Conservation (phyloP, 2,888 invertebrate species). For the Rutpela maculata region DNA sequence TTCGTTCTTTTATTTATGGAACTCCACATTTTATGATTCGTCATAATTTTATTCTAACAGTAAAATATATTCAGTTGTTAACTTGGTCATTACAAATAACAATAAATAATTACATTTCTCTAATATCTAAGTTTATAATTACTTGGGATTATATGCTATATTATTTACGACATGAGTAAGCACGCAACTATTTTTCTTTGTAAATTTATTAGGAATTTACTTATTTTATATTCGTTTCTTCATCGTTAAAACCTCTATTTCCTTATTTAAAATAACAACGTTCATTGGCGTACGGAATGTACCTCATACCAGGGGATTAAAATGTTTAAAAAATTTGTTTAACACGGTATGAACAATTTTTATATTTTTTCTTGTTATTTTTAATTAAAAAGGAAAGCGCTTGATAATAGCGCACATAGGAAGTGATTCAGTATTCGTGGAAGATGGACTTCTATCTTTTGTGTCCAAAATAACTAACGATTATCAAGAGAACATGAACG, state of each 20-base stretch:
- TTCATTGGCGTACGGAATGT: neutral
- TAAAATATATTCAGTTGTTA: neutral
- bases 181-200: slow-evolving; percentile 16
- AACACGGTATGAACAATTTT: no score
- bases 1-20: no score
- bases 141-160: slow-evolving; percentile 2
- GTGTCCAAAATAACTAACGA: no score
- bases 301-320: neutral
- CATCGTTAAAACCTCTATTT: neutral
- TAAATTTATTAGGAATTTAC: neutral
- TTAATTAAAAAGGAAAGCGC: no score
- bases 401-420: no score
- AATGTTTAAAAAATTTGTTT: no score
- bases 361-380: no score
- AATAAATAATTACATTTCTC: slow-evolving; percentile 16
- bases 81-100: neutral
- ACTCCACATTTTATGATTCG: no score
- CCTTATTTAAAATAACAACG: neutral
- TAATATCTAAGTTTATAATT: slow-evolving; percentile 11
- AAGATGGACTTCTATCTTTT: no score
- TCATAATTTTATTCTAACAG: neutral
- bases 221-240: slow-evolving; percentile 15
- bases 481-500: no score
- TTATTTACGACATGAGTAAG: slow-evolving; percentile 25
- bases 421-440: no score